Evolutionary conservation across 2,888 invertebrate genomes (phyloP).

Genomic region (Leucophenga maculata): DNA sequence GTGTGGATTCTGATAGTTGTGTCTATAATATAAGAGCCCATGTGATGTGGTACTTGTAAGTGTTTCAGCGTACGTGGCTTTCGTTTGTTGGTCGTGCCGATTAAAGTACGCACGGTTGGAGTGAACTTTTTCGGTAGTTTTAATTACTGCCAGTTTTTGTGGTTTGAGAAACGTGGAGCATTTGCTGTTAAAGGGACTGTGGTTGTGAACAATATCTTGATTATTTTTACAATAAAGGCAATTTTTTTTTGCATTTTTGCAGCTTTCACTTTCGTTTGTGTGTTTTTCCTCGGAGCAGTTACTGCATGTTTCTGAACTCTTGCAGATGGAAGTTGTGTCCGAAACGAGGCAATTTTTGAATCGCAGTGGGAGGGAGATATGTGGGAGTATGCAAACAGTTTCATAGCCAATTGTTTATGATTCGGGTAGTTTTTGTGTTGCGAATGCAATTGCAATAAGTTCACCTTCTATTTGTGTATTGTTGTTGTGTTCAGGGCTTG

Average conservation of each 20-base stretch:
- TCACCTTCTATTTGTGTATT: too few relatives aligned
- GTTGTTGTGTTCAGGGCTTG: too few relatives aligned
- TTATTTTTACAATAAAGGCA: conserved; percentile 30
- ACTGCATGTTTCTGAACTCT: conserved; percentile 27
- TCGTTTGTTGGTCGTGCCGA: too few relatives aligned
- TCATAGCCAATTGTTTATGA: conserved; percentile 25
- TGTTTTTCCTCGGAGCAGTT: conserved; percentile 25
- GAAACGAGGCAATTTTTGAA: conserved; percentile 34
- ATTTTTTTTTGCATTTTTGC: too few relatives aligned
- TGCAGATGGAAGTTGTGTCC: conserved; percentile 32
- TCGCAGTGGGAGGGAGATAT: conserved; percentile 30
- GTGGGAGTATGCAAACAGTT: conserved; percentile 20
- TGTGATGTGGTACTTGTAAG: too few relatives aligned
- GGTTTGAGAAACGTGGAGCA: conserved; percentile 27
- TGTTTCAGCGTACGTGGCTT: too few relatives aligned
- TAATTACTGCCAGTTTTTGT: conserved; percentile 6
- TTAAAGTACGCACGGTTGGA: conserved; percentile 22
- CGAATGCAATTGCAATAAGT: background rate
- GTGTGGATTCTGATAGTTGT: too few relatives aligned
- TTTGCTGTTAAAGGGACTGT: conserved; percentile 7
- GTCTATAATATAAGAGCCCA: too few relatives aligned
- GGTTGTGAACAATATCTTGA: conserved; percentile 9
- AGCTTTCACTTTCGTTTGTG: conserved; percentile 24
- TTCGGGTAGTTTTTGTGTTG: conserved; percentile 17
- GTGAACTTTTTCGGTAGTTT: conserved; percentile 25